Evolutionary conservation across 2,888 invertebrate genomes (phyloP).

Genomic region (Scaptodrosophila latifasciaeformis): DNA sequence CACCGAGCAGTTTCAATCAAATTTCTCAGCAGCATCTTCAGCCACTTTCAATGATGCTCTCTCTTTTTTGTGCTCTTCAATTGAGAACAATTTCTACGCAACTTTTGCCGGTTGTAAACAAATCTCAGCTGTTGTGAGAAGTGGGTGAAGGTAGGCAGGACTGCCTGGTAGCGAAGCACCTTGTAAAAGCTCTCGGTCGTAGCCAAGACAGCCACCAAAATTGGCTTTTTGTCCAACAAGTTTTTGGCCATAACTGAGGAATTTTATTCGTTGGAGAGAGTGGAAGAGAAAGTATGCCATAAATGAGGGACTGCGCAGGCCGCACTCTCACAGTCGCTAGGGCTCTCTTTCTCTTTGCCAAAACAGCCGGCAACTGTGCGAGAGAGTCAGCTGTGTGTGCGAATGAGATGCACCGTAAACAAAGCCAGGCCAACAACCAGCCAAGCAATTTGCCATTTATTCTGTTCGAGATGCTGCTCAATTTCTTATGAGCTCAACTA

Average conservation of each 20-base stretch:
- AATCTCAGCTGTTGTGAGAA: conserved; percentile 52
- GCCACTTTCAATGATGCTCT: neutral
- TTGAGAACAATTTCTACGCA: neutral
- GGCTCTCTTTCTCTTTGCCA: neutral
- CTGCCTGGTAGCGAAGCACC: conserved; percentile 19
- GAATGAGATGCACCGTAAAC: conserved; percentile 68
- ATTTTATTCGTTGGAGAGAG: too few relatives aligned
- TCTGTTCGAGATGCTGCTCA: too few relatives aligned
- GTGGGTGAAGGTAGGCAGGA: too few relatives aligned
- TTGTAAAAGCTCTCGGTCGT: too few relatives aligned
- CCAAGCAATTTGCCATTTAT: too few relatives aligned
- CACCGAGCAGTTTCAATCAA: neutral
- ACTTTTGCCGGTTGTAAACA: conserved; percentile 49
- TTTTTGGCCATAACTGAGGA: too few relatives aligned
- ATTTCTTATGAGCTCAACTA: too few relatives aligned
- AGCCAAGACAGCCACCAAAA: conserved; percentile 27
- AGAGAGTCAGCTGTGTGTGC: conserved; percentile 11
- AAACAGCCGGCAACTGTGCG: conserved; percentile 8
- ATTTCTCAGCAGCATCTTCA: neutral
- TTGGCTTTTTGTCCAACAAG: neutral
- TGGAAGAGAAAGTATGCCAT: too few relatives aligned
- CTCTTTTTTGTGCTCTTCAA: neutral
- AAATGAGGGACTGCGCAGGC: conserved; percentile 34
- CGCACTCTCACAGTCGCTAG: too few relatives aligned
- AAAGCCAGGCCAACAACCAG: too few relatives aligned